Percentiles rank a stretch among this genome's conserved stretches.
Conservation (phyloP, 2,797 vertebrate genomes). For the Micropoecilia bifurca region DNA sequence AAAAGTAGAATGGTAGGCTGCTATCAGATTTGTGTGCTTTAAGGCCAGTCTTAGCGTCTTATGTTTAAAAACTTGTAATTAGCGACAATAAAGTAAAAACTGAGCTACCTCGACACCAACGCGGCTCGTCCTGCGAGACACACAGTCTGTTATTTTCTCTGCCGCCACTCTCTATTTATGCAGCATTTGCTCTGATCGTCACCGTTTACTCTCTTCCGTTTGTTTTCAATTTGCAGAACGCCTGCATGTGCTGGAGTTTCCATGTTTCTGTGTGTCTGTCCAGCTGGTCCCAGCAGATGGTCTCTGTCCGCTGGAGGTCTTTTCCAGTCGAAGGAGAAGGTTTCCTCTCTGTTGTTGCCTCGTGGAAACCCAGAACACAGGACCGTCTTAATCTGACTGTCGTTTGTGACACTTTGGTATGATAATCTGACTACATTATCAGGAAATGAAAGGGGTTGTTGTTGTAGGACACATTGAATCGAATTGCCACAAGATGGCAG, state of each 20-base stretch:
- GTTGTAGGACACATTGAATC: no score
- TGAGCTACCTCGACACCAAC: background rate
- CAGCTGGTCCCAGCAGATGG: background rate
- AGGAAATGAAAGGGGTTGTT: background rate
- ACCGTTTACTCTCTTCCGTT: background rate
- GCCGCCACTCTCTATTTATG: background rate
- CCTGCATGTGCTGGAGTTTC: background rate
- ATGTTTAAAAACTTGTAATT: background rate
- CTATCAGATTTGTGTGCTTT: background rate
- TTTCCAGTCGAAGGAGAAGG: background rate
- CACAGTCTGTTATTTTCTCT: background rate
- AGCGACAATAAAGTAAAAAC: background rate
- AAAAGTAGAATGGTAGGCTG: background rate
- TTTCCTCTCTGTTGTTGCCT: background rate
- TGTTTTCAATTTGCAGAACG: background rate
- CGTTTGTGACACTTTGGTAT: background rate
- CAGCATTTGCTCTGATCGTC: background rate
- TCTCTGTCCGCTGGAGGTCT: background rate
- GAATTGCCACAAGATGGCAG: no score
- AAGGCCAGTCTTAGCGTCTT: background rate
- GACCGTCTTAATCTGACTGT: background rate
- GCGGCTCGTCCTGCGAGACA: background rate
- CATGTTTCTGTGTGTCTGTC: background rate
- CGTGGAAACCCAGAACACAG: background rate
- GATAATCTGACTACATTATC: background rate